Percentiles rank a stretch among this genome's conserved stretches.
phyloP scores from a whole-genome alignment of 1,140 invertebrate species.

The Rhagoletis pomonella region DNA sequence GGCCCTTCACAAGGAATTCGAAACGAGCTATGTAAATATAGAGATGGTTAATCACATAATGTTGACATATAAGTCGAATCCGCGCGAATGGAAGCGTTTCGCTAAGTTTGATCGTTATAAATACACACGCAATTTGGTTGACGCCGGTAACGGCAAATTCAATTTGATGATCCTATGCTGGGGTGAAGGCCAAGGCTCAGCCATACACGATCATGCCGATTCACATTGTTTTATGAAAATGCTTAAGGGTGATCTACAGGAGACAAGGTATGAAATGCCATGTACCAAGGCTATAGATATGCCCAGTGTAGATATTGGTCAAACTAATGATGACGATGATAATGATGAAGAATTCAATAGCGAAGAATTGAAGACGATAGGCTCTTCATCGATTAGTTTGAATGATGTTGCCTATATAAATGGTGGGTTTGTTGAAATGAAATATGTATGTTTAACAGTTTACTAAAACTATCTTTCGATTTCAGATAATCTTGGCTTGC shows the following conservation, averaged over 20 bases:
- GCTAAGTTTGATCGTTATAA: conserved; percentile 96
- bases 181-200: conserved; percentile 95
- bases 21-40: conserved; percentile 87
- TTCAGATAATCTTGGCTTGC: conserved; percentile 93
- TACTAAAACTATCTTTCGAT: conserved; percentile 4
- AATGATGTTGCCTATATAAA: conserved; percentile 97
- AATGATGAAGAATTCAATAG: conserved; percentile 59
- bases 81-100: conserved; percentile 93
- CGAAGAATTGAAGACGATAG: conserved; percentile 77
- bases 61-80: conserved; percentile 90
- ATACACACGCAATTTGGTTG: conserved; percentile 95
- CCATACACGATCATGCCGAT: conserved; percentile 97
- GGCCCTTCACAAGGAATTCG: conserved; percentile 85
- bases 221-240: conserved; percentile 99
- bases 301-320: conserved; percentile 45
- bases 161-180: conserved; percentile 98
- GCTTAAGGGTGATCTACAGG: conserved; percentile 82
- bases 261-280: conserved; percentile 77
- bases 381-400: conserved; percentile 78
- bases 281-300: conserved; percentile 58
- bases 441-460: background rate
- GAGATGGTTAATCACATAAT: conserved; percentile 91
- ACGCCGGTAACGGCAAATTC: conserved; percentile 96
- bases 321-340: conserved; percentile 55
- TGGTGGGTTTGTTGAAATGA: conserved; percentile 78